phyloP scores from a whole-genome alignment of 2,113 vertebrate species.

The Rhinolophus sinicus region DNA sequence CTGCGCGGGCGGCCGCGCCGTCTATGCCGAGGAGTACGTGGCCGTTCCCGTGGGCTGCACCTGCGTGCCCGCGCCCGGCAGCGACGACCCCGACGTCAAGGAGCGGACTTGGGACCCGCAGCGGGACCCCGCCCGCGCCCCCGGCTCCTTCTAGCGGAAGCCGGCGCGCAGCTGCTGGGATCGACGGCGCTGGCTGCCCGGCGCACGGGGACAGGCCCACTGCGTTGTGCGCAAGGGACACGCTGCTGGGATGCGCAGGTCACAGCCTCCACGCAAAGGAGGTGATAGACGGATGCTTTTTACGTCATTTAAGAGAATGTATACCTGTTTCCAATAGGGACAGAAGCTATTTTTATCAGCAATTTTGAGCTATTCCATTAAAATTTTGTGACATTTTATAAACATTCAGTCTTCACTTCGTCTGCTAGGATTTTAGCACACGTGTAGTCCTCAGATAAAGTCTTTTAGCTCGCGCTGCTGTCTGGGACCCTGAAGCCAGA shows the following conservation, averaged over 20 bases:
- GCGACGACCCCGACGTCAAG: not conserved
- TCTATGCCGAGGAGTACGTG: conserved; percentile 93
- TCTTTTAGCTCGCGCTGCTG: not conserved
- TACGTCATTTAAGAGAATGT: not conserved
- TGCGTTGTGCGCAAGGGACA: not conserved
- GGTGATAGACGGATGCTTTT: not conserved
- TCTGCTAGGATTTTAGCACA: not conserved
- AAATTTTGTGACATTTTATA: not conserved
- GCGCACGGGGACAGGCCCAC: no score
- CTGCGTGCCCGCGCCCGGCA: conserved; percentile 88
- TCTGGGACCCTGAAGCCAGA: not conserved
- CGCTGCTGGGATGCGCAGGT: not conserved
- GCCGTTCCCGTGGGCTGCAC: conserved; percentile 96
- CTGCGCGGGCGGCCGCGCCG: conserved; percentile 89
- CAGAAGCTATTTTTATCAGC: conserved; percentile 42
- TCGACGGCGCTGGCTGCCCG: no score
- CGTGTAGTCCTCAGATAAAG: not conserved
- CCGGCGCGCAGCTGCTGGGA: no score
- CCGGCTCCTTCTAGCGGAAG: no score
- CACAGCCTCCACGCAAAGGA: not conserved
- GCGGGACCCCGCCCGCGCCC: no score
- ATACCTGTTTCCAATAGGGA: not conserved
- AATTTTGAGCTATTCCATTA: not conserved
- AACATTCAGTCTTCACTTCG: not conserved
- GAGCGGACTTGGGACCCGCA: not conserved